Percentiles rank a stretch among this genome's conserved stretches.
Evolutionary conservation across 2,888 invertebrate species (phyloP).

Genomic region (Phanerotoma sp.): DNA sequence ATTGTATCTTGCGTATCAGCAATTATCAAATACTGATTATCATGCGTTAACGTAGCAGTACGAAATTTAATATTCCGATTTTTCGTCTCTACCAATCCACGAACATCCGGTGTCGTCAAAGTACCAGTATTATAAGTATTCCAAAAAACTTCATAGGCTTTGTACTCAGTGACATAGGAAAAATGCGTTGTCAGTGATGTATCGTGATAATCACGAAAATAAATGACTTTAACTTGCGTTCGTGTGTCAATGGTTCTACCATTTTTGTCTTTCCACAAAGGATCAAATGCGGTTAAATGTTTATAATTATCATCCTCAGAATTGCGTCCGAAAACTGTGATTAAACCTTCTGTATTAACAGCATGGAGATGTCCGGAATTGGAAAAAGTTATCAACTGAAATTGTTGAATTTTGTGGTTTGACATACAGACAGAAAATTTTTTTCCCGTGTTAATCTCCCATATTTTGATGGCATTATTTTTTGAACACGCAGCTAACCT

Average conservation of each 20-base stretch:
- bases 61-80: constrained; percentile 26
- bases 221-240: too few relatives aligned
- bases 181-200: too few relatives aligned
- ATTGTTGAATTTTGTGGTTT: too few relatives aligned
- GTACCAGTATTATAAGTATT: background rate
- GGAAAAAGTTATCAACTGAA: constrained; percentile 37
- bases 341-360: constrained; percentile 45
- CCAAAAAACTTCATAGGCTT: too few relatives aligned
- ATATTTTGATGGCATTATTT: constrained; percentile 44
- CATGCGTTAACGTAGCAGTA: constrained; percentile 55
- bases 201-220: too few relatives aligned
- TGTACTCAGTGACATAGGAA: too few relatives aligned
- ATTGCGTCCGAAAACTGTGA: constrained; percentile 34
- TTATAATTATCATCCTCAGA: background rate
- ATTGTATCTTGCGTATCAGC: constrained; percentile 56
- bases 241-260: too few relatives aligned
- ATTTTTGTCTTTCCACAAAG: too few relatives aligned
- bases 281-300: constrained; percentile 38
- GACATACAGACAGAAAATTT: too few relatives aligned
- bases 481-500: constrained; percentile 47
- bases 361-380: constrained; percentile 41
- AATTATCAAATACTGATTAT: constrained; percentile 56
- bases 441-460: constrained; percentile 44
- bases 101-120: background rate
- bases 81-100: constrained; percentile 28